Conservation (phyloP, 2,797 vertebrate genomes). For the Percopsis omiscomaycus region DNA sequence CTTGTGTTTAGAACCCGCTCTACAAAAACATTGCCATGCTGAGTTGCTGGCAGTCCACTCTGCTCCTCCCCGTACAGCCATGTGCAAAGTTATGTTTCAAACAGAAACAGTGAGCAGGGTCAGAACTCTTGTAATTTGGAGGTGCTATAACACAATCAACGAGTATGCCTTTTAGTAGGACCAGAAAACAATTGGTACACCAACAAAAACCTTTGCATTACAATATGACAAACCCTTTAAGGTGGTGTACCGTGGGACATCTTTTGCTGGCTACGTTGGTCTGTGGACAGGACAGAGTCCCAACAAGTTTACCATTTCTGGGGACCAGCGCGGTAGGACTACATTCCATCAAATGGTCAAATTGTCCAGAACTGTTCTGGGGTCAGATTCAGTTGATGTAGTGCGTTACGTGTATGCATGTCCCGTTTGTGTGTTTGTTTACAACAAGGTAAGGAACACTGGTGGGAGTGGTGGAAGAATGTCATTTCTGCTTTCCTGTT, state of each 20-base stretch:
- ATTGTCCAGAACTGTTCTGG: background rate
- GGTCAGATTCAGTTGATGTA: slow-evolving; percentile 1
- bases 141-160: no score
- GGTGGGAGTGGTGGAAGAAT: slow-evolving; percentile 96
- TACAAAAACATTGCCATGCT: no score
- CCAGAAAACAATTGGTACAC: no score
- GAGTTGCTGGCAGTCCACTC: no score
- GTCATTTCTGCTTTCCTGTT: slow-evolving; percentile 81
- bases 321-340: slow-evolving; percentile 80
- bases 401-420: background rate
- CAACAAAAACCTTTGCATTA: background rate
- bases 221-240: slow-evolving; percentile 50
- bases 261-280: slow-evolving; percentile 90
- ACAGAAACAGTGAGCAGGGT: no score
- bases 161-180: no score
- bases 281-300: slow-evolving; percentile 95
- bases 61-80: no score
- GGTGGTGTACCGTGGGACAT: slow-evolving; percentile 86
- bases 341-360: background rate
- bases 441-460: slow-evolving; percentile 78
- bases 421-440: slow-evolving; percentile 8
- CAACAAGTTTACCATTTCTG: slow-evolving; percentile 88
- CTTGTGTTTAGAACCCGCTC: no score
- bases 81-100: no score
- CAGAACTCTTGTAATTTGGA: no score